A percentile compares a stretch with the other conserved stretches of the same genome.
Conservation (phyloP, 1,140 invertebrate species). For the Hestina assimilis region DNA sequence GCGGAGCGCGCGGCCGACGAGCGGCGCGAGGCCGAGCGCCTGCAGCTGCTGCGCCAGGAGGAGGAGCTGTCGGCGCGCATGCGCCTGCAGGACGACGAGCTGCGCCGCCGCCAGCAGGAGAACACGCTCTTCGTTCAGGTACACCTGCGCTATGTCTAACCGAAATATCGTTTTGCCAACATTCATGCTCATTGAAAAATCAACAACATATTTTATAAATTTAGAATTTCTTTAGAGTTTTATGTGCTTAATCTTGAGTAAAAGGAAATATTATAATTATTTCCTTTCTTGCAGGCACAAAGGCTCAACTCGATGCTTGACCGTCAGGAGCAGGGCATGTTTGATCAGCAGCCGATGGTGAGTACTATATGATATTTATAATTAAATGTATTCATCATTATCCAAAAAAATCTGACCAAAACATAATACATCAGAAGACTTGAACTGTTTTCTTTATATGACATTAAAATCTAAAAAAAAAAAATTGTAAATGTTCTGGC, state of each 20-base stretch:
- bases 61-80: slow-evolving; percentile 87
- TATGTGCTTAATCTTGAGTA: too few species aligned
- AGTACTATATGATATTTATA: slow-evolving; percentile 35
- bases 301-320: slow-evolving; percentile 81
- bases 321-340: slow-evolving; percentile 79
- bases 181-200: too few species aligned
- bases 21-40: slow-evolving; percentile 86
- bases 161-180: too few species aligned
- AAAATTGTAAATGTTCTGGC: too few species aligned
- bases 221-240: too few species aligned
- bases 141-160: too few species aligned
- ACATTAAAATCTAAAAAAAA: too few species aligned
- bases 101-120: slow-evolving; percentile 88
- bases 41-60: slow-evolving; percentile 84
- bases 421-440: too few species aligned
- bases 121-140: slow-evolving; percentile 90
- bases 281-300: slow-evolving; percentile 78
- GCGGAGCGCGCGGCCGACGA: slow-evolving; percentile 91
- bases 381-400: too few species aligned
- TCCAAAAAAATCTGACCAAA: too few species aligned
- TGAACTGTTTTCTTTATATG: not conserved
- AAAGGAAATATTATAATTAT: too few species aligned
- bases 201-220: too few species aligned
- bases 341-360: slow-evolving; percentile 73
- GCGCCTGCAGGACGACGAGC: slow-evolving; percentile 88